Percentiles rank a stretch among this genome's conserved stretches.
Conservation (phyloP, 1,140 invertebrate species). For the Hypsibius dujardini region DNA sequence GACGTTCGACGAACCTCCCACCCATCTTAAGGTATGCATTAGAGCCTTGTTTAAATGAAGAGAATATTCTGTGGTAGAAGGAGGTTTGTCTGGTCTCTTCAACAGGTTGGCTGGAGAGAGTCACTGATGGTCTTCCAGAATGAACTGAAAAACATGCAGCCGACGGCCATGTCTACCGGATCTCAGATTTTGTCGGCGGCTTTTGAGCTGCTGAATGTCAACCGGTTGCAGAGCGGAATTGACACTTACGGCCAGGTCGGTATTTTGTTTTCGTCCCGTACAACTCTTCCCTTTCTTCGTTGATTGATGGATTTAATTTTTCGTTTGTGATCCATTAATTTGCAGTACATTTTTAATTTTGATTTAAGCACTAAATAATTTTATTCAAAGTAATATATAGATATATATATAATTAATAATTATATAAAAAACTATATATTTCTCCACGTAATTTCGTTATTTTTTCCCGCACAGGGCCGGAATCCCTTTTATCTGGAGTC, state of each 20-base stretch:
- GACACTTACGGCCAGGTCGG: slow-evolving; percentile 36
- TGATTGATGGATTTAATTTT: too few relatives aligned
- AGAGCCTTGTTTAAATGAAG: not conserved
- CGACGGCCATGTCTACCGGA: slow-evolving; percentile 73
- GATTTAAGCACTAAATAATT: too few relatives aligned
- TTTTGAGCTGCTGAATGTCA: slow-evolving; percentile 95
- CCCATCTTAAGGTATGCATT: slow-evolving; percentile 72
- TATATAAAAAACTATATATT: too few relatives aligned
- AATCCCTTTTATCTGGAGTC: slow-evolving; percentile 94
- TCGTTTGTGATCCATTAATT: too few relatives aligned
- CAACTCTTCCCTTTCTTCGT: too few relatives aligned
- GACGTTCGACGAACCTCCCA: slow-evolving; percentile 91
- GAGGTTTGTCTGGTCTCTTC: slow-evolving; percentile 23
- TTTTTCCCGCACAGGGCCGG: slow-evolving; percentile 77
- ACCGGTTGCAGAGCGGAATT: slow-evolving; percentile 85
- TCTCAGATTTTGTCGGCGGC: slow-evolving; percentile 84
- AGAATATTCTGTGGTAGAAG: not conserved
- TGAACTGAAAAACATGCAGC: slow-evolving; percentile 88
- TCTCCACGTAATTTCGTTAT: too few relatives aligned
- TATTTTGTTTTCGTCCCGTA: too few relatives aligned
- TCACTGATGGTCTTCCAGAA: slow-evolving; percentile 92
- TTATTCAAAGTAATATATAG: too few relatives aligned
- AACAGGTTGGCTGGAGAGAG: slow-evolving; percentile 94
- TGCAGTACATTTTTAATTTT: too few relatives aligned
- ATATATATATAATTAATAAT: too few relatives aligned